Base-by-base conservation (phyloP, 2,113 vertebrate species). In the Romanogobio albipinnatus region DNA sequence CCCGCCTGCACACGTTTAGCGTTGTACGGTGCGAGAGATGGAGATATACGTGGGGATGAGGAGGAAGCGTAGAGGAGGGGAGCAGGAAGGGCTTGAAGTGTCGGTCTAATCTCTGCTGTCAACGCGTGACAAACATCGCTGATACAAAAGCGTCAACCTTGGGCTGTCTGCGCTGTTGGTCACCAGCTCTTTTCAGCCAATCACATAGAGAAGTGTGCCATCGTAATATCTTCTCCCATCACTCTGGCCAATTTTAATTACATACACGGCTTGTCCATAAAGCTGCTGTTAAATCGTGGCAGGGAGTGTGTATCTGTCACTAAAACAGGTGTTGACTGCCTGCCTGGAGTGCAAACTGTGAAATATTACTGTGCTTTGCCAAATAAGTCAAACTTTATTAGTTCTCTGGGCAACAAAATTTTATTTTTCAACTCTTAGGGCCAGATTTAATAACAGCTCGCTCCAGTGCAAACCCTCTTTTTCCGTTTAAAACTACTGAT, bases 71-170 rank as follows among this genome's bases (percentile, higher is more conserved):
- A 39, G 76, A 79, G 76, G 58, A 47, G 58, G 59, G 26, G 15
- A 66, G 58, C 58, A 79, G 77, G 58, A 79, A 26, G 64, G 39
- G 39, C 19, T 58, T 45, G 58, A 79, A 47, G 74, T 49, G n/a
- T 43, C n/a, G 5, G 10, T 29, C 58, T 87, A 85, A 87, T 88
- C 84, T 75, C 24, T 10, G 58, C 51, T 73, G 87, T 84, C 83
- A 85, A 26, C 36, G 14, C 36, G 77, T 58, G 71, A 51, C 75
- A 62, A 36, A 82, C 70, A 43, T 84, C 49, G 22, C 81, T 66
- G 11, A 17, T 68, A 19, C 29, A 53, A 59, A 81, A 78, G 24
- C 10, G 0, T 26, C 49, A 74, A 71, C 85, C 77, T 84, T 88
- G 56, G 45, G 24, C n/a, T 29, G 64, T 59, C 17, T 4, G 24